These are phyloP conservation scores for Nebria salina DNA, from an alignment of 2,888 invertebrate genomes.

Conservation along the genomic window DNA sequence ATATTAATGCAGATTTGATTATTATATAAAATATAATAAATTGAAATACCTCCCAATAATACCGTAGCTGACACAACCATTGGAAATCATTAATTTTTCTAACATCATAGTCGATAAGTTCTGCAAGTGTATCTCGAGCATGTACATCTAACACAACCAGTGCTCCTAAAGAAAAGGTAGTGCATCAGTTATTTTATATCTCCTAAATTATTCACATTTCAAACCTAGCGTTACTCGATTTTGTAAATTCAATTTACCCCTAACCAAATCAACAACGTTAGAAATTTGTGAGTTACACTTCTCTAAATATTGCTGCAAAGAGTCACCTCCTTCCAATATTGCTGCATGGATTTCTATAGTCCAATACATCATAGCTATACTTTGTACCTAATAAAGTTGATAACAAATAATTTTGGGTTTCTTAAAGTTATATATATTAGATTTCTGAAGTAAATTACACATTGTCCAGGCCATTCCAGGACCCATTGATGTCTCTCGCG, in stretches of 20 bases:
- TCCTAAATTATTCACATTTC: conserved; percentile 49
- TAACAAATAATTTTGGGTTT: background rate
- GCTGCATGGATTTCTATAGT: conserved; percentile 87
- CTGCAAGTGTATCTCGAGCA: conserved; percentile 84
- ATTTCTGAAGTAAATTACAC: conserved; percentile 62
- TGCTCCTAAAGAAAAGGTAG: conserved; percentile 69
- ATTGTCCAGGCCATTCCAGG: conserved; percentile 91
- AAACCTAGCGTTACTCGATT: conserved; percentile 86
- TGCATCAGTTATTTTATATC: background rate
- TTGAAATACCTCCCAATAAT: conserved; percentile 79
- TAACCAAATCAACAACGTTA: conserved; percentile 84
- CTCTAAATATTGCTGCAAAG: conserved; percentile 72
- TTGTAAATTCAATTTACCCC: conserved; percentile 86
- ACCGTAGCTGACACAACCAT: conserved; percentile 89
- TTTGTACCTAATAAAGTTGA: conserved; percentile 69
- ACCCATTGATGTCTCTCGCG: conserved; percentile 82
- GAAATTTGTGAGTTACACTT: conserved; percentile 81
- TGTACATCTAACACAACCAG: conserved; percentile 94
- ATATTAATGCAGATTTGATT: background rate
- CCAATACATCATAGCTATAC: conserved; percentile 89
- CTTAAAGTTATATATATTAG: background rate
- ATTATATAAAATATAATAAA: conserved; percentile 10
- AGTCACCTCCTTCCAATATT: conserved; percentile 68
- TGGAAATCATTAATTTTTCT: conserved; percentile 83
- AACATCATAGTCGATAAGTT: conserved; percentile 73